These are phyloP conservation scores for Murina feae DNA, from an alignment of 2,113 vertebrate genomes.

Conservation along the genomic window DNA sequence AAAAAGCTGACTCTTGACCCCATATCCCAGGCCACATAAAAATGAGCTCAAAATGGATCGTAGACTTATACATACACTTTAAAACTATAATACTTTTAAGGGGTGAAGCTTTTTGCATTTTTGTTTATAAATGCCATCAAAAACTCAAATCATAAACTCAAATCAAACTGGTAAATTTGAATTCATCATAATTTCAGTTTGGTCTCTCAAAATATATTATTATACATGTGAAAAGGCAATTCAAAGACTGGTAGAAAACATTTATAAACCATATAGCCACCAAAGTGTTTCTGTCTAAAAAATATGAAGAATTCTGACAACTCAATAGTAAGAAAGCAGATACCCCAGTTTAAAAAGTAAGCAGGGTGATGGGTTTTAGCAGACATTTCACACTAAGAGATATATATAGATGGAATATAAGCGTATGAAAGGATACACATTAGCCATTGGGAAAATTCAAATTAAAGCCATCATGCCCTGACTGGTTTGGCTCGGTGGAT, in stretches of 20 bases:
- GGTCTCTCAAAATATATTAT: background rate
- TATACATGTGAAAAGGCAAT: background rate
- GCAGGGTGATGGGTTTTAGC: background rate
- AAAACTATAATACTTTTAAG: background rate
- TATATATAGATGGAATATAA: background rate
- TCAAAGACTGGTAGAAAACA: background rate
- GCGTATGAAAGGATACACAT: background rate
- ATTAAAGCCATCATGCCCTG: background rate
- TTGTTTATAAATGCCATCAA: background rate
- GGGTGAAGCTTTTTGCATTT: background rate
- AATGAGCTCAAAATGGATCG: background rate
- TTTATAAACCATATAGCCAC: background rate
- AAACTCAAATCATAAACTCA: background rate
- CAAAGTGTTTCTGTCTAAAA: background rate
- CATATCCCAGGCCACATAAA: background rate
- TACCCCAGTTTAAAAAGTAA: background rate
- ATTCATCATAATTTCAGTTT: background rate
- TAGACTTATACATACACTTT: background rate
- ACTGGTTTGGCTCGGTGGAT: no score
- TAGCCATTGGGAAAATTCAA: background rate
- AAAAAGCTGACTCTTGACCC: background rate
- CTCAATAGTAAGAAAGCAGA: background rate
- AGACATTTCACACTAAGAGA: background rate
- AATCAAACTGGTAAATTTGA: background rate
- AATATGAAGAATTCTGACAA: background rate